Conservation (phyloP, 2,113 vertebrate genomes). For the Notothenia coriiceps region DNA sequence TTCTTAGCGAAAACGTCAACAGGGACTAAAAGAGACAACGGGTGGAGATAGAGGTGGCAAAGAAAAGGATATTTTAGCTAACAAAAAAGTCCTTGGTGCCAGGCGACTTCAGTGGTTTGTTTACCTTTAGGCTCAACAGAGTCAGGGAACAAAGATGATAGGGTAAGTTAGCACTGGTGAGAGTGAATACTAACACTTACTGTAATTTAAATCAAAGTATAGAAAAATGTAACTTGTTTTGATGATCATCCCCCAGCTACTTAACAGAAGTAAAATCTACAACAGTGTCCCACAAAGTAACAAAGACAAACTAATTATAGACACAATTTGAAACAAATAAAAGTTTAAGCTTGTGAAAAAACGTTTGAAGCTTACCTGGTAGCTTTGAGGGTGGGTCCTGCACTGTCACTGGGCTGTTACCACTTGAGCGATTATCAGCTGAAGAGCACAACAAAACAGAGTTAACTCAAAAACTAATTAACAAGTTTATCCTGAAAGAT, state of each 20-base stretch:
- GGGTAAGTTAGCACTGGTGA: background rate
- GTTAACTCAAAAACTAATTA: background rate
- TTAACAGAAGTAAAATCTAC: background rate
- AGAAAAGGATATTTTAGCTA: background rate
- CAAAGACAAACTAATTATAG: background rate
- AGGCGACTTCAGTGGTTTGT: background rate
- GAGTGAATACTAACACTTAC: background rate
- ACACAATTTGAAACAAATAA: background rate
- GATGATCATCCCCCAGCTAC: background rate
- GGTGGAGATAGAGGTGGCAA: background rate
- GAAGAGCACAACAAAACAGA: conserved; percentile 51
- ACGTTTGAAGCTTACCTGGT: conserved; percentile 81
- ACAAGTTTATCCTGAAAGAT: background rate
- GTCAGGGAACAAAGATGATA: conserved; percentile 6
- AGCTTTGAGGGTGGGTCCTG: conserved; percentile 90
- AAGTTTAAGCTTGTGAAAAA: background rate
- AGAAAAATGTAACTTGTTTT: background rate
- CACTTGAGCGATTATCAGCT: conserved; percentile 95
- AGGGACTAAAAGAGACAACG: conserved; percentile 85
- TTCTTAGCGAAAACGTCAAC: conserved; percentile 95
- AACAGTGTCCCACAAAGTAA: background rate
- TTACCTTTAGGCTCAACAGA: background rate
- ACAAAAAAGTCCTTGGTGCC: background rate
- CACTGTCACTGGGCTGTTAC: conserved; percentile 87
- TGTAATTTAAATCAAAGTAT: background rate